phyloP scores from a whole-genome alignment of 2,797 vertebrate species.

The Anas bahamensis region DNA sequence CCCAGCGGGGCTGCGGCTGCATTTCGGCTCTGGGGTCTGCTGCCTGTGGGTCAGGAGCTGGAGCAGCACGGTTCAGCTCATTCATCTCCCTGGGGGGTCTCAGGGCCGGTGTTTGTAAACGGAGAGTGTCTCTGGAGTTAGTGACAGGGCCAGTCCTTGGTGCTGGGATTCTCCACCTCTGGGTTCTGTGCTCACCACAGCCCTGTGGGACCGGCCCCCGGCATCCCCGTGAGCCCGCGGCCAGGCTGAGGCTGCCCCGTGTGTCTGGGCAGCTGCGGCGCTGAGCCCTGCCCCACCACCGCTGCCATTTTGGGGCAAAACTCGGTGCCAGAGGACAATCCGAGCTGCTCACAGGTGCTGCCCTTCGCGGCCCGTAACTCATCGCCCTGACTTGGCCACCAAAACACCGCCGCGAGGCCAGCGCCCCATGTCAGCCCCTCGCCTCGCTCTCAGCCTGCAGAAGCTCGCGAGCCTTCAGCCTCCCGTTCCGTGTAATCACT shows the following conservation, averaged over 20 bases:
- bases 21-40: background rate
- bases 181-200: background rate
- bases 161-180: background rate
- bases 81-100: background rate
- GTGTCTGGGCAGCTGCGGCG: background rate
- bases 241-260: background rate
- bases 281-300: background rate
- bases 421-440: background rate
- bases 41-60: background rate
- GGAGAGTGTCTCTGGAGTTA: background rate
- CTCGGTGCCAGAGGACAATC: background rate
- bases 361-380: accelerated
- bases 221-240: background rate
- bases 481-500: background rate
- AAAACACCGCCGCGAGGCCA: background rate
- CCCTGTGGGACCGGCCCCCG: background rate
- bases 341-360: background rate
- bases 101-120: accelerated
- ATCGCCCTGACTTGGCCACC: background rate
- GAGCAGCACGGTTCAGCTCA: background rate
- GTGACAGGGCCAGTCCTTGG: background rate
- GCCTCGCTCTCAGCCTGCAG: background rate
- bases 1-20: background rate
- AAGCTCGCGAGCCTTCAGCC: background rate
- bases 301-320: background rate